A percentile compares a stretch with the other conserved stretches of the same genome.
Evolutionary conservation across 2,113 vertebrate species (phyloP).

Genomic region (Stomatorhinus ivindoensis): DNA sequence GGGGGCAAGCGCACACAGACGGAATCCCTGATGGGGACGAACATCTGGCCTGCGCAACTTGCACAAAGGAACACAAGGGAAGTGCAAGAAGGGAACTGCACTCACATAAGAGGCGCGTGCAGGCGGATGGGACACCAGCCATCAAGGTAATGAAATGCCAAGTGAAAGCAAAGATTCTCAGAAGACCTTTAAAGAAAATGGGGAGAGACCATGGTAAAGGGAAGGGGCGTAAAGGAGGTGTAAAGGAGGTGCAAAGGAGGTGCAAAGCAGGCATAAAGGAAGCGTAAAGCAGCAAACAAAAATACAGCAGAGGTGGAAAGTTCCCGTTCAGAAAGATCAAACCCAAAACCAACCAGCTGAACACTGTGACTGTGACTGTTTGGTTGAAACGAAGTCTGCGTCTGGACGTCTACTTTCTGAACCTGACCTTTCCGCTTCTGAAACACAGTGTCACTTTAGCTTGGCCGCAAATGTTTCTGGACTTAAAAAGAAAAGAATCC

Average conservation of each 20-base stretch:
- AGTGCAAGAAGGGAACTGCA: conserved; percentile 13
- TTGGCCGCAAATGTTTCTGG: conserved; percentile 25
- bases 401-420: not conserved
- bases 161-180: conserved; percentile 18
- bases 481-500: conserved; percentile 31
- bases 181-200: conserved; percentile 11
- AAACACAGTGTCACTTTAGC: conserved; percentile 15
- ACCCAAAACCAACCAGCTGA: not conserved
- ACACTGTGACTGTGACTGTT: not conserved
- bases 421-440: not conserved
- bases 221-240: not conserved
- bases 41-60: conserved; percentile 21
- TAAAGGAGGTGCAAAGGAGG: not conserved
- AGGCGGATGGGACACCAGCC: conserved; percentile 13
- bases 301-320: conserved; percentile 18
- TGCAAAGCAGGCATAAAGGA: not conserved
- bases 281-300: not conserved
- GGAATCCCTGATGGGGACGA: conserved; percentile 46
- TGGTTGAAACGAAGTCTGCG: not conserved
- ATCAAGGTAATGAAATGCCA: not conserved
- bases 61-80: conserved; percentile 35
- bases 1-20: conserved; percentile 31
- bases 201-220: not conserved
- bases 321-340: not conserved
- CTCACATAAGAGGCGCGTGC: not conserved